Percentiles rank a stretch among this genome's conserved stretches.
These are phyloP conservation scores for Paralichthys olivaceus DNA, from an alignment of 2,113 vertebrate species.

Conservation along the genomic window DNA sequence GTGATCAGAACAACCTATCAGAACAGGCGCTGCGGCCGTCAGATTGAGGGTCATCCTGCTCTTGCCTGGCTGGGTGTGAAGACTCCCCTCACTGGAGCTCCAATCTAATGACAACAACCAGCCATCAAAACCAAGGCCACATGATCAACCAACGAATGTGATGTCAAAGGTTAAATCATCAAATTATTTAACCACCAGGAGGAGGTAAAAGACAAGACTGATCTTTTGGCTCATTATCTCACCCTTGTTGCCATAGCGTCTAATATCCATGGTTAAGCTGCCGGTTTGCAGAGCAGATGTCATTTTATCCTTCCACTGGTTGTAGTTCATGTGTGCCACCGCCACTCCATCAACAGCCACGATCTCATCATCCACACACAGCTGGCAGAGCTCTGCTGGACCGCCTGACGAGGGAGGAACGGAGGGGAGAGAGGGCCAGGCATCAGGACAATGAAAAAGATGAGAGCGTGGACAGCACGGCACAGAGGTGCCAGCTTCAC, in stretches of 20 bases:
- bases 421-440: conserved; percentile 1
- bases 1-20: conserved; percentile 88
- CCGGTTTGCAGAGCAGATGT: conserved; percentile 86
- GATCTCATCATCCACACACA: conserved; percentile 91
- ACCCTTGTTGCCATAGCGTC: conserved; percentile 92
- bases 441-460: conserved; percentile 25
- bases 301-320: conserved; percentile 90
- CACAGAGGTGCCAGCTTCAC: neutral
- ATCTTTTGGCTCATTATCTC: conserved; percentile 54
- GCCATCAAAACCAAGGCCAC: conserved; percentile 3
- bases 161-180: neutral
- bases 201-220: neutral
- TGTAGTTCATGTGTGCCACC: conserved; percentile 85
- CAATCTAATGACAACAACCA: conserved; percentile 82
- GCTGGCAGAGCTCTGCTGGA: conserved; percentile 89
- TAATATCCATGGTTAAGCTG: conserved; percentile 90
- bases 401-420: conserved; percentile 80
- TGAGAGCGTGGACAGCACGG: neutral
- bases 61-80: conserved; percentile 85
- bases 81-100: conserved; percentile 80
- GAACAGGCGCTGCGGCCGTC: conserved; percentile 87
- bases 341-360: conserved; percentile 85
- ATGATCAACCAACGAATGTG: neutral
- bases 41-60: conserved; percentile 93
- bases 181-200: neutral